These are phyloP conservation scores for Pterocles orientalis DNA, from an alignment of 2,113 vertebrate genomes.

Conservation along the genomic window DNA sequence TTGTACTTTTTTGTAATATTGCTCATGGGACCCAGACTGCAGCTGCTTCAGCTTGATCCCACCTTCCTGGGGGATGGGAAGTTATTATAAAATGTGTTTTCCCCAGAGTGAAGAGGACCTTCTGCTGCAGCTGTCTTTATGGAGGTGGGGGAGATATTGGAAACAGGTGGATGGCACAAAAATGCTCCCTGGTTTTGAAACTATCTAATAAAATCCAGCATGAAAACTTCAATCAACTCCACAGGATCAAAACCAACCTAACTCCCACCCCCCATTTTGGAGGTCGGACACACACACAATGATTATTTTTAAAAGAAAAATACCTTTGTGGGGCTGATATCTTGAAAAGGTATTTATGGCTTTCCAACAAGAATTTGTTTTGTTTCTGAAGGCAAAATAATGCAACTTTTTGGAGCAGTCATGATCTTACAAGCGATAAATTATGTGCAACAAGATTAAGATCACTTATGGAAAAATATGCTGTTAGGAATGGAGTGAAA, in stretches of 20 bases:
- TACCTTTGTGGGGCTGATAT: neutral
- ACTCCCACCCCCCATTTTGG: accelerated
- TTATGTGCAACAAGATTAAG: neutral
- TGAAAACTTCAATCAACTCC: neutral
- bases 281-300: neutral
- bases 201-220: neutral
- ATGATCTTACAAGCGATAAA: neutral
- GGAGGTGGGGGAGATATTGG: neutral
- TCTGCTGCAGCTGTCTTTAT: neutral
- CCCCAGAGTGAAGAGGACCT: neutral
- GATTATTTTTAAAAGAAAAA: neutral
- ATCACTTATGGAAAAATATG: neutral
- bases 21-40: neutral
- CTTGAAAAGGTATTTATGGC: neutral
- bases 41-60: constrained; percentile 47
- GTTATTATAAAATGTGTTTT: constrained; percentile 5
- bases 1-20: constrained; percentile 46
- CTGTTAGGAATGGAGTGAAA: neutral
- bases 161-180: neutral
- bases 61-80: constrained; percentile 44
- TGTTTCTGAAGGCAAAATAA: neutral
- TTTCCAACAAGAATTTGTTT: neutral
- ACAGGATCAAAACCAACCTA: neutral
- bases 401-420: neutral
- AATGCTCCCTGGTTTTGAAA: neutral